Evolutionary conservation across 2,888 invertebrate genomes (phyloP), one percentile per base, ranked within the genome.

Genomic region (Sussaba pulchella): DNA sequence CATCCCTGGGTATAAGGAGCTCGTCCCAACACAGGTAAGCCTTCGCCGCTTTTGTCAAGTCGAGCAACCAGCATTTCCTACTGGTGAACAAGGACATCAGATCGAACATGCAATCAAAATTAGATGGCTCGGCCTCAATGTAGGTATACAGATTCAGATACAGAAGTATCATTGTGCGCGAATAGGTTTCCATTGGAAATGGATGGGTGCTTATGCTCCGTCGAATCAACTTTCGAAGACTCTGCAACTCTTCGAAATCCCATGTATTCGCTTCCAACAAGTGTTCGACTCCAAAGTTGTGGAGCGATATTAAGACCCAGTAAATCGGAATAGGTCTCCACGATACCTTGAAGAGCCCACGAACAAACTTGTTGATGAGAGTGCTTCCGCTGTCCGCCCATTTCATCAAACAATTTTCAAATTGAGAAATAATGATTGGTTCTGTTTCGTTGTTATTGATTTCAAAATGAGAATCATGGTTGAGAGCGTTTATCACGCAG

Each of bases 241-340:
- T 52, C 63, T 77, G 70, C 12, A 92, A 75, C 59, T 89, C 85
- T 52, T 17, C 43, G 78, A n/a, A n/a, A n/a, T n/a, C 63, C 89
- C 89, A 91, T 3, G 14, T 10, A 47, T 83, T 85, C 4, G 17
- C 19, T 21, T 75, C 43, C 6, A 67, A 74, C 5, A 61, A 12
- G 6, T 24, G 43, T 1, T 10, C 8, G 9, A 64, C 31, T 0
- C 45, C 26, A 24, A 21, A 19, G 0, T 9, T 45, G 1, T 86
- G 76, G 0, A 91, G 66, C 8, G 89, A 86, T 64, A 83, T 64
- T 36, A 85, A 72, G 1, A 92, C 79, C 83, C 92, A 90, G 81
- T 89, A 92, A 57, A 93, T 82, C 0, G 93, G 87, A 19, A 92
- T 86, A 21, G 92, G 92, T 14, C 89, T 89, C 93, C 93, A 93